Conservation (phyloP, 2,113 vertebrate genomes). For the Cichladusa arquata region DNA sequence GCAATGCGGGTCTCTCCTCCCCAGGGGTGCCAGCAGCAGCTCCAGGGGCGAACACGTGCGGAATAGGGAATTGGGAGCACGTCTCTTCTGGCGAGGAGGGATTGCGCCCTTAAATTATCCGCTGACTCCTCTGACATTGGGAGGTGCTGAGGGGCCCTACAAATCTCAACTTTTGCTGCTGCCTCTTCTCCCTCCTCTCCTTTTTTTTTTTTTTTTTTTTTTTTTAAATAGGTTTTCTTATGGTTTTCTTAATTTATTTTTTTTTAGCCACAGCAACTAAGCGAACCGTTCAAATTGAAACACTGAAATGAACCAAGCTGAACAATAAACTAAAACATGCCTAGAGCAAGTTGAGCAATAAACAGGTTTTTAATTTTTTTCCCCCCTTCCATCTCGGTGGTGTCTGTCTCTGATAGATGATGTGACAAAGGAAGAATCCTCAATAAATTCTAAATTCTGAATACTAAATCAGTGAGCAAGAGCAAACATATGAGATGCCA, state of each 20-base stretch:
- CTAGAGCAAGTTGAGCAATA: constrained; percentile 83
- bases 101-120: constrained; percentile 59
- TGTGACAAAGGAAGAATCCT: constrained; percentile 74
- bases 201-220: neutral
- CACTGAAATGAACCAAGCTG: constrained; percentile 77
- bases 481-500: constrained; percentile 2
- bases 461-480: constrained; percentile 76
- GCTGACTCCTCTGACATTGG: constrained; percentile 52
- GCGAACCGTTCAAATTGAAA: constrained; percentile 72
- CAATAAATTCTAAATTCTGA: constrained; percentile 79
- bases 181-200: neutral
- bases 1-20: constrained; percentile 46
- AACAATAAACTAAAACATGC: constrained; percentile 84
- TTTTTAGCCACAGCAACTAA: constrained; percentile 72
- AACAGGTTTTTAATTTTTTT: constrained; percentile 83
- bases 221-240: constrained; percentile 61
- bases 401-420: constrained; percentile 81
- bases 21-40: neutral
- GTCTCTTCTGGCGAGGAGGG: neutral
- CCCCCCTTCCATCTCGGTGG: constrained; percentile 71
- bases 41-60: accelerated
- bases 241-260: constrained; percentile 68
- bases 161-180: constrained; percentile 54
- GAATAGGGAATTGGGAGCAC: constrained; percentile 19
- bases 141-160: constrained; percentile 51